phyloP scores from a whole-genome alignment of 2,113 vertebrate genomes.

The Hoplias malabaricus region DNA sequence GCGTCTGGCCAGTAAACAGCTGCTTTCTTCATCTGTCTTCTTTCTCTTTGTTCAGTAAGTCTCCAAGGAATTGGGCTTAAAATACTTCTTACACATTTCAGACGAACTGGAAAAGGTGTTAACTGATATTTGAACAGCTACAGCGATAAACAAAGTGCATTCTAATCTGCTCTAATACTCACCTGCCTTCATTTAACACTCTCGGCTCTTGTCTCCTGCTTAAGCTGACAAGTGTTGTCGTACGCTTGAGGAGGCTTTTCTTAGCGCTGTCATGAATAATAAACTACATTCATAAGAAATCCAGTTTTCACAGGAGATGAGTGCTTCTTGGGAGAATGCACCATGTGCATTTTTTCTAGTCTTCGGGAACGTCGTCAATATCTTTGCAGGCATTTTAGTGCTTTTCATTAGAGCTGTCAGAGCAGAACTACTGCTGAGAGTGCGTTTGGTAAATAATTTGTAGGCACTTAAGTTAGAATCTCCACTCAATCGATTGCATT shows the following conservation, averaged over 20 bases:
- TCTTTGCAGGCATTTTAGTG: not conserved
- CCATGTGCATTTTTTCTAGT: not conserved
- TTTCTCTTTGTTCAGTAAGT: not conserved
- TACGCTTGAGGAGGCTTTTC: not conserved
- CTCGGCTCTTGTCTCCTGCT: not conserved
- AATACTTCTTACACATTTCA: not conserved
- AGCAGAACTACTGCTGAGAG: not conserved
- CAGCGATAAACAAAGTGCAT: not conserved
- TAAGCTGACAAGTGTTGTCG: constrained; percentile 10
- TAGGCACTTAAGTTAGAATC: no score
- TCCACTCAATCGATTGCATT: no score
- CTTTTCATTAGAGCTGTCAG: not conserved
- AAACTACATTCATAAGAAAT: not conserved
- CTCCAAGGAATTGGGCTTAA: not conserved
- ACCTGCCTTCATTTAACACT: not conserved
- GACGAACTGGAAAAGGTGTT: constrained; percentile 2
- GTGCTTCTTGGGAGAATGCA: not conserved
- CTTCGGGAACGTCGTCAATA: not conserved
- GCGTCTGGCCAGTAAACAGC: not conserved
- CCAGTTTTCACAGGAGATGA: not conserved
- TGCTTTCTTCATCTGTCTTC: constrained; percentile 7
- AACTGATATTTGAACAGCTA: not conserved
- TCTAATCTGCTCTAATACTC: not conserved
- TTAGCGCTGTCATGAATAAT: not conserved
- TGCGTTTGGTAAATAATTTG: no score